Percentiles rank a stretch among this genome's conserved stretches.
Evolutionary conservation across 1,140 invertebrate species (phyloP).

Genomic region (Aphaenogaster ashmeadi): DNA sequence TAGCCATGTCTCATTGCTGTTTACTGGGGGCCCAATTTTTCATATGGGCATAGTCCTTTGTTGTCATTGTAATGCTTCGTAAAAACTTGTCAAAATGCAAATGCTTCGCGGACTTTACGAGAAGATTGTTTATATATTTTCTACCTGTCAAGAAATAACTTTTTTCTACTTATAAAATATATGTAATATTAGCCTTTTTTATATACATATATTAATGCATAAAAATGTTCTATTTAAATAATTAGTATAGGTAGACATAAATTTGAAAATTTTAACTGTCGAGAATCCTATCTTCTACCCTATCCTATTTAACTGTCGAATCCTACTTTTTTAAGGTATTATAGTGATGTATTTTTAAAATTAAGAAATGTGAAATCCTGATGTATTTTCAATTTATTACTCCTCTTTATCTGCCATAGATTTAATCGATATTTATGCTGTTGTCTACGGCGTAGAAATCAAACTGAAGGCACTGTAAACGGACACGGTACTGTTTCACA

Average conservation of each 20-base stretch:
- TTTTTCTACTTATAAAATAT: not conserved
- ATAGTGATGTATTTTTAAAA: not conserved
- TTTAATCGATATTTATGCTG: slow-evolving; percentile 97
- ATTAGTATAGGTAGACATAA: not conserved
- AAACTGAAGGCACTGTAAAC: slow-evolving; percentile 78
- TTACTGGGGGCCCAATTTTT: no score
- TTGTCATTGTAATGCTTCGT: no score
- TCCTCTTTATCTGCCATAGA: slow-evolving; percentile 86
- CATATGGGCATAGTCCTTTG: no score
- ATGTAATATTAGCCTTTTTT: not conserved
- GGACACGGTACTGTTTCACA: slow-evolving; percentile 80
- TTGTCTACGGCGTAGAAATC: slow-evolving; percentile 82
- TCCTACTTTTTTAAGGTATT: not conserved
- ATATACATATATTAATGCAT: not conserved
- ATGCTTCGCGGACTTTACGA: not conserved
- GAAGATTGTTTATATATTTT: not conserved
- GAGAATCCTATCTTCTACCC: not conserved
- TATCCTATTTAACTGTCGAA: not conserved
- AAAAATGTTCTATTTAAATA: not conserved
- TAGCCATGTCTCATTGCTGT: no score
- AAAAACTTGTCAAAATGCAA: slow-evolving; percentile 1
- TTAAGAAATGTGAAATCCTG: no score
- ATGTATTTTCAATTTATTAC: not conserved
- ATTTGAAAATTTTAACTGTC: not conserved
- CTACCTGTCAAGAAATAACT: not conserved